These are phyloP conservation scores for Sclerurus mexicanus DNA, from an alignment of 2,113 vertebrate species.

Conservation along the genomic window DNA sequence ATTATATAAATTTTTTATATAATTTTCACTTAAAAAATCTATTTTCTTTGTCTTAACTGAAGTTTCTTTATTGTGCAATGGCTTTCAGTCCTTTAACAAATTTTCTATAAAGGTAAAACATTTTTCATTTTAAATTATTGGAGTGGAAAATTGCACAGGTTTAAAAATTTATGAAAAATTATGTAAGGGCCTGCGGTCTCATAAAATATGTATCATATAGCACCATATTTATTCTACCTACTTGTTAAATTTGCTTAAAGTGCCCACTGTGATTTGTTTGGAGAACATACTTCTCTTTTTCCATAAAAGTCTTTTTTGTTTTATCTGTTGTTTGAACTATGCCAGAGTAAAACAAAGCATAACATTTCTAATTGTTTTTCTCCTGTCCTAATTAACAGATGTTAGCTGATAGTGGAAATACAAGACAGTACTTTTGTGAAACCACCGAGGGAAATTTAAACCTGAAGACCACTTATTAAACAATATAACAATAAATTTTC, in stretches of 20 bases:
- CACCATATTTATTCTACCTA: constrained; percentile 44
- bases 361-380: neutral
- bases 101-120: constrained; percentile 40
- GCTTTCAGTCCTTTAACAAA: constrained; percentile 1
- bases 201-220: constrained; percentile 53
- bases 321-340: neutral
- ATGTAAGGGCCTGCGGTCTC: constrained; percentile 6
- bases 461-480: neutral
- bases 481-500: neutral
- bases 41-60: neutral
- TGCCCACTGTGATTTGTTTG: constrained; percentile 34
- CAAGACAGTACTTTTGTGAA: neutral
- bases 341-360: neutral
- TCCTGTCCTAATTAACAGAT: neutral
- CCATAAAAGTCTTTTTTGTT: neutral
- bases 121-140: constrained; percentile 60
- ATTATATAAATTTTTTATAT: neutral
- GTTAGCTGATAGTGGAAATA: neutral
- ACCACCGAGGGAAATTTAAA: neutral
- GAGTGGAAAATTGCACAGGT: constrained; percentile 57
- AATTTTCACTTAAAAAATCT: neutral
- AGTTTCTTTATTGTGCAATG: neutral
- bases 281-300: neutral
- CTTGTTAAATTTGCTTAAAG: constrained; percentile 51
- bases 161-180: constrained; percentile 62